These are phyloP conservation scores for Ictalurus punctatus DNA, from an alignment of 2,113 vertebrate species.

Conservation along the genomic window DNA sequence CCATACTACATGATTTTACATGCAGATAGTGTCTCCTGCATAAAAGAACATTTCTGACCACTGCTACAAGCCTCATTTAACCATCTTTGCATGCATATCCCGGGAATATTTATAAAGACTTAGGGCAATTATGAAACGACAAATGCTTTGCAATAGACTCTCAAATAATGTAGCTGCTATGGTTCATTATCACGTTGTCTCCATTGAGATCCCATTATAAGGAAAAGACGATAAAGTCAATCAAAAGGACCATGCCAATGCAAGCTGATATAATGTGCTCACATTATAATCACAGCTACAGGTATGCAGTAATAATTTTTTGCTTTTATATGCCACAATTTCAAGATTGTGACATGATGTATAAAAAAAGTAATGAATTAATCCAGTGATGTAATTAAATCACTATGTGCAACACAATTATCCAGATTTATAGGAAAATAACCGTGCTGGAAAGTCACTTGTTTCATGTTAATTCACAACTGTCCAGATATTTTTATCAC, in stretches of 20 bases:
- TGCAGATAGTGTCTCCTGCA: background rate
- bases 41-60: conserved; percentile 13
- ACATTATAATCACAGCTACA: background rate
- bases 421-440: background rate
- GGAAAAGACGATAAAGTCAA: background rate
- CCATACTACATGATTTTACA: background rate
- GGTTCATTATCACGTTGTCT: background rate
- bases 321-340: background rate
- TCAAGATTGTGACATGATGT: background rate
- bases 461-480: background rate
- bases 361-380: background rate
- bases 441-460: background rate
- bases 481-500: background rate
- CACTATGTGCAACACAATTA: background rate
- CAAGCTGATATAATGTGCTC: background rate
- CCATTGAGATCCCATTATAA: background rate
- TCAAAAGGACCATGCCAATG: background rate
- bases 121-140: conserved; percentile 24
- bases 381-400: background rate
- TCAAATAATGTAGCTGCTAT: conserved; percentile 12
- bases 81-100: background rate
- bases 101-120: conserved; percentile 15
- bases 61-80: conserved; percentile 12
- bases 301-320: background rate
- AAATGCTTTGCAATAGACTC: background rate